Conservation (phyloP, 2,113 vertebrate genomes). For the Colaptes auratus region DNA sequence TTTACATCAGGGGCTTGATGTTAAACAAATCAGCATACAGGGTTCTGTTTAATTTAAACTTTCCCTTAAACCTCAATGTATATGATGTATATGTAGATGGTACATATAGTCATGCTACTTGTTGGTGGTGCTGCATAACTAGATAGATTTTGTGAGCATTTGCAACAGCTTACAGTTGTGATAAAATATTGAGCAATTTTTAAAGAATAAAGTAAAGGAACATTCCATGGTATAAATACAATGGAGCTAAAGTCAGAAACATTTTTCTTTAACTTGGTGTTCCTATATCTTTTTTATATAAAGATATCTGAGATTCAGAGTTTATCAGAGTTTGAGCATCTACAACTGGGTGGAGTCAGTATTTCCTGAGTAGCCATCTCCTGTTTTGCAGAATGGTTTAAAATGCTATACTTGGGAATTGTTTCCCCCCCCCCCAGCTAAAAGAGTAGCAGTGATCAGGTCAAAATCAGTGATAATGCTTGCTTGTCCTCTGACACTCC, state of each 20-base stretch:
- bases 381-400: not conserved
- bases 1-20: not conserved
- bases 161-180: not conserved
- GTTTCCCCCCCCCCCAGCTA: not conserved
- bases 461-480: not conserved
- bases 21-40: not conserved
- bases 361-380: not conserved
- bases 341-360: not conserved
- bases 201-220: not conserved
- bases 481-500: not conserved
- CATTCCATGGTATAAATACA: not conserved
- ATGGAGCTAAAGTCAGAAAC: not conserved
- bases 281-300: not conserved
- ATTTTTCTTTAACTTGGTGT: not conserved
- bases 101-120: not conserved
- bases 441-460: not conserved
- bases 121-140: not conserved
- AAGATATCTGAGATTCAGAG: not conserved
- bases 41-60: not conserved
- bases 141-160: not conserved
- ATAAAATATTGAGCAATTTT: not conserved
- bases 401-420: accelerated
- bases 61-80: not conserved
- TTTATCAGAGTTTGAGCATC: not conserved
- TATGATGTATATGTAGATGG: not conserved